phyloP scores from a whole-genome alignment of 2,113 vertebrate genomes.

The Microcebus jonahi region DNA sequence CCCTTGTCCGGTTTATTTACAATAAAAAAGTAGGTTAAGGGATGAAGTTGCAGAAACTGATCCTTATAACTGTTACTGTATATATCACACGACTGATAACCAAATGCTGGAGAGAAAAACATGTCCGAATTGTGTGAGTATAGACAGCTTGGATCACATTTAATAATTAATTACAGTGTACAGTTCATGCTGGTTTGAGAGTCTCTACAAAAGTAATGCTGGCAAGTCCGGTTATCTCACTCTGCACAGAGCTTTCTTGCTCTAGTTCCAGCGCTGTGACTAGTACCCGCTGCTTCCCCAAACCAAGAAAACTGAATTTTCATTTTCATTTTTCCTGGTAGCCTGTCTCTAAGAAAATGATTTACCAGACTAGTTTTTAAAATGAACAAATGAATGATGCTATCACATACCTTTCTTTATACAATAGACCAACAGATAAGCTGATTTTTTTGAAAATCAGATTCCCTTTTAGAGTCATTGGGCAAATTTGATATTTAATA shows the following conservation, averaged over 20 bases:
- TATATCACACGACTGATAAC: conserved; percentile 54
- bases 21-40: conserved; percentile 66
- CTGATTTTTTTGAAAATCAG: neutral
- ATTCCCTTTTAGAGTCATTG: neutral
- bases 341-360: neutral
- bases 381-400: neutral
- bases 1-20: conserved; percentile 59
- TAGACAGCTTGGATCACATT: neutral
- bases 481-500: neutral
- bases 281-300: neutral
- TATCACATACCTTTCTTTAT: neutral
- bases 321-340: neutral
- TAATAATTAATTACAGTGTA: conserved; percentile 63
- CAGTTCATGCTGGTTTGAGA: neutral
- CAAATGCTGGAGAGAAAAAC: conserved; percentile 31
- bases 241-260: neutral
- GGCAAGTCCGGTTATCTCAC: neutral
- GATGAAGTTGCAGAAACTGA: conserved; percentile 70
- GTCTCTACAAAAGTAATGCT: conserved; percentile 15
- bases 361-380: neutral
- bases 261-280: neutral
- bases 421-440: neutral
- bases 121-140: conserved; percentile 14
- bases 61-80: conserved; percentile 54
- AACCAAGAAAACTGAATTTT: neutral